Base-by-base conservation (phyloP, 2,797 vertebrate genomes). In the Nyctalus aviator region DNA sequence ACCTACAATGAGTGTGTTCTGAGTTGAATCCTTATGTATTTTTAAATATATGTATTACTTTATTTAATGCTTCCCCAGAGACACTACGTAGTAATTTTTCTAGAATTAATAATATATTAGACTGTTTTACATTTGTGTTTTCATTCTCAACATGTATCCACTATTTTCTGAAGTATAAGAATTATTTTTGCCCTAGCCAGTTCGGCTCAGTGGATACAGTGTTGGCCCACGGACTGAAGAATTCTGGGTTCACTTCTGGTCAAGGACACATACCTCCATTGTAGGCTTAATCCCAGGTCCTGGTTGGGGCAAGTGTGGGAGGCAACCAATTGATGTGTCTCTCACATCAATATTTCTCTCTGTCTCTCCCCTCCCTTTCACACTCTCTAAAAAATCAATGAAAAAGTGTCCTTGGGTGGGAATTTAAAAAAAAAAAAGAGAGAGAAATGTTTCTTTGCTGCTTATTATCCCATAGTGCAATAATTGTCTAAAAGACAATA, bases 371-470 rank as follows among this genome's bases (percentile, higher is more conserved):
- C 59, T 62, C 59, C 59, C 27, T 15, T 30, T 62, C 13, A 62
- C 13, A 30, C 13, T 30, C 27, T 62, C 13, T 62, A 30, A 62
- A 62, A 62, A 62, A 30, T 62, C 59, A 62, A 62, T 62, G 13
- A 30, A 30, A 62, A 62, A 62, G 6, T 62, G 27, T 62, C 2
- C 27, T 30, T 2, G 13, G 27, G 59, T 62, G 59, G 27, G 59
- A 27, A 62, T 62, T 30, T 3, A 62, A 62, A 62, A 59, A 62
- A 57, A 57, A 57, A 57, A 14, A 48, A 62, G 11, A 59, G 27
- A 27, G 78, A 84, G 73, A 85, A 95, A 93, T 73, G 83, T 87
- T 97, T 23, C 79, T 95, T 59, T 93, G 68, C 50, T 96, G 79
- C 46, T 83, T 96, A 78, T 77, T 83, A 1, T 90, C 0, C 53